Evolutionary conservation across 2,888 invertebrate genomes (phyloP), one percentile per base, ranked within the genome.

Genomic region (Brachypterus glaber): DNA sequence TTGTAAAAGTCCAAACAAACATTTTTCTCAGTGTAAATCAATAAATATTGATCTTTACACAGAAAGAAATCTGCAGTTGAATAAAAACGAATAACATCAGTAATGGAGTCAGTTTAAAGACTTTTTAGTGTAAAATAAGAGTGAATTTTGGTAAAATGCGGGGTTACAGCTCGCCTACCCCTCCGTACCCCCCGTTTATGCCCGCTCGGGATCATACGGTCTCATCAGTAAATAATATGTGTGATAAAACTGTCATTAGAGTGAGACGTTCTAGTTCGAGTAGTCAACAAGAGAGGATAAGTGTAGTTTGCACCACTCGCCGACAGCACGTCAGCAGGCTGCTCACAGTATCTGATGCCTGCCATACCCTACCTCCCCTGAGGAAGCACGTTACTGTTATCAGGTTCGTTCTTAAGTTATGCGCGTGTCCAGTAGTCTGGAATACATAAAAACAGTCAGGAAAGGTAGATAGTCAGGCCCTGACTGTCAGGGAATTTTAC

Each of bases 321-420:
- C 57, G 62, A 30, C 65, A 66, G 45, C 64, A 65, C 45, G 58
- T 62, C 35, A 65, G 63, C 50, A 49, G 64, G 35, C 53, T 62
- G 45, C 65, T 66, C 17, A 64, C 64, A 8, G 63, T 65, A 27
- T 58, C 60, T 13, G 64, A 65, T 41, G 55, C 58, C 9, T 61
- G 60, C 40, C 55, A 60, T 26, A 52, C 54, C 13, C 46, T 63
- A 40, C 61, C 63, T 35, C 61, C 63, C 17, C 51, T 64, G 18
- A 54, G 63, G 51, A 66, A 64, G 50, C 64, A 65, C 55, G 60
- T 65, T 45, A 64, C 65, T 31, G 60, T 64, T 38, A 59, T 66
- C 57, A 65, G 65, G 66, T 66, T n/a, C n/a, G n/a, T n/a, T n/a
- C n/a, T n/a, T n/a, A n/a, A n/a, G n/a, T n/a, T n/a, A n/a, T n/a